Evolutionary conservation across 2,113 vertebrate genomes (phyloP).

Genomic region (Lontra canadensis): DNA sequence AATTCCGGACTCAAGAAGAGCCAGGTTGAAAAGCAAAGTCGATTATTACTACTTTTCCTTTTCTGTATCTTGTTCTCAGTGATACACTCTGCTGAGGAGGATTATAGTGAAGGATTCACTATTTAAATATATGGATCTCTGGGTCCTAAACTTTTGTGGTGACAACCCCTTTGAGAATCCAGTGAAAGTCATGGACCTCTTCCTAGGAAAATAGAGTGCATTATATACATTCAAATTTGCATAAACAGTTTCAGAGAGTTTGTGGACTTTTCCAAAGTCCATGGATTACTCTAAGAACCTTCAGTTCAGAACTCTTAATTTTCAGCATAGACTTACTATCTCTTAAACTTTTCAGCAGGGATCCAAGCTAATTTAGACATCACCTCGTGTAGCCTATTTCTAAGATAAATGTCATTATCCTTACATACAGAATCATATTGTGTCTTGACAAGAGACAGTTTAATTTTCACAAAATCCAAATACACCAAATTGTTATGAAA

Average conservation of each 20-base stretch:
- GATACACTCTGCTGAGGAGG: not conserved
- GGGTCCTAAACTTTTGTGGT: not conserved
- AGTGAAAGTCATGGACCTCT: not conserved
- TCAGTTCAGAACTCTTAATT: constrained; percentile 2
- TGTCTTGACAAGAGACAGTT: not conserved
- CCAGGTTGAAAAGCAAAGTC: not conserved
- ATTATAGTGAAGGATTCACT: not conserved
- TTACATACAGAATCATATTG: not conserved
- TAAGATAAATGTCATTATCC: not conserved
- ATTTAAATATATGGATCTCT: not conserved
- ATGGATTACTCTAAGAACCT: not conserved
- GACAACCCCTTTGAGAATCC: not conserved
- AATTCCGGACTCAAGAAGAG: not conserved
- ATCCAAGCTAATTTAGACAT: not conserved
- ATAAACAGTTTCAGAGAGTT: not conserved
- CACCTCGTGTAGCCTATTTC: not conserved
- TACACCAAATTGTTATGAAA: not conserved
- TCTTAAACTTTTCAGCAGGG: not conserved
- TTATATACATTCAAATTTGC: not conserved
- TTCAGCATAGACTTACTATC: not conserved
- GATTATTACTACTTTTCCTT: not conserved
- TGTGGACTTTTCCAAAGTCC: not conserved
- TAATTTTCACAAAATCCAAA: constrained; percentile 45
- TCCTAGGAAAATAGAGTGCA: not conserved
- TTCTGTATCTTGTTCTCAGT: not conserved